phyloP scores from a whole-genome alignment of 2,797 vertebrate genomes.

The Acanthurus leucopareius region DNA sequence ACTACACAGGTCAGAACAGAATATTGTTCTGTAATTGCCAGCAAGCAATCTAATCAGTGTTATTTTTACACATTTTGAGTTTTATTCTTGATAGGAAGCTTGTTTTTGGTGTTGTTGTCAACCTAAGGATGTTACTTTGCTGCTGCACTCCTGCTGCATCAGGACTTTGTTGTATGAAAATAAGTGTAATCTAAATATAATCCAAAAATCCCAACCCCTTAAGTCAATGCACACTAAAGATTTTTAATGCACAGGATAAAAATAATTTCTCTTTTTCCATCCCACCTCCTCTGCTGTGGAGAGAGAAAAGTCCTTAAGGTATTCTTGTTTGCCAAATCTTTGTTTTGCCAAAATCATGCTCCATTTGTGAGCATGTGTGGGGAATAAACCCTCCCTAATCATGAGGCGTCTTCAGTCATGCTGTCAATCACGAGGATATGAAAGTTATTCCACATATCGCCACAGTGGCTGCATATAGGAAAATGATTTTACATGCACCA shows the following conservation, averaged over 20 bases:
- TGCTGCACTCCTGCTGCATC: neutral
- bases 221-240: constrained; percentile 27
- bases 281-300: constrained; percentile 24
- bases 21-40: neutral
- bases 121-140: too few relatives aligned
- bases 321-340: constrained; percentile 52
- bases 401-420: constrained; percentile 36
- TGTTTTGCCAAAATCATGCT: constrained; percentile 55
- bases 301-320: constrained; percentile 32
- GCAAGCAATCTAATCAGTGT: neutral
- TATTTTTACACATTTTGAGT: neutral
- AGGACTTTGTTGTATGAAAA: neutral
- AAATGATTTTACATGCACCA: constrained; percentile 24
- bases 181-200: constrained; percentile 13
- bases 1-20: neutral
- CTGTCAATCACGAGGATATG: constrained; percentile 48
- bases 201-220: constrained; percentile 14
- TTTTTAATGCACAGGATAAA: constrained; percentile 35
- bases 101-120: too few relatives aligned
- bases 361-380: constrained; percentile 40
- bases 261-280: constrained; percentile 23
- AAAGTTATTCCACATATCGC: constrained; percentile 34
- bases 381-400: constrained; percentile 53
- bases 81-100: neutral
- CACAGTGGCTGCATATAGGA: neutral